Conservation (phyloP, 35 echinoderm and acorn worm species). For the Lytechinus pictus region DNA sequence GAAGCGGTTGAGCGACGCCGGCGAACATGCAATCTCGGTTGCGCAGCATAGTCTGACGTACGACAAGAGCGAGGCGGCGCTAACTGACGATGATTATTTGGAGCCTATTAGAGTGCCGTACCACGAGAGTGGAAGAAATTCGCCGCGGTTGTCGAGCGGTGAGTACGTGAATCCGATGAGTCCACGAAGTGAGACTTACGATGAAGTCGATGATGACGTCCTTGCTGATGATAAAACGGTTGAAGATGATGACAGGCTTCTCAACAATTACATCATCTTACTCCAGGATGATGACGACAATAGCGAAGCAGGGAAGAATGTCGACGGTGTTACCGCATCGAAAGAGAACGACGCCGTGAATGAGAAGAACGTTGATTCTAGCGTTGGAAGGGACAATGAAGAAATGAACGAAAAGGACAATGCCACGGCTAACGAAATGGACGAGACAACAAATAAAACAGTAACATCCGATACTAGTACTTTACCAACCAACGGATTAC, state of each 20-base stretch:
- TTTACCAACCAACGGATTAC: background rate
- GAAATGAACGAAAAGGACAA: background rate
- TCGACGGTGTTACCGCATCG: background rate
- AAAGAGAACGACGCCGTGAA: background rate
- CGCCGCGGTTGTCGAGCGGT: background rate
- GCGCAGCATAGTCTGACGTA: background rate
- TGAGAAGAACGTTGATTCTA: background rate
- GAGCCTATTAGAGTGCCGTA: background rate
- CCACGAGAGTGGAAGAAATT: background rate
- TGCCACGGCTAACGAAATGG: background rate
- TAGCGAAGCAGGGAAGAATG: background rate
- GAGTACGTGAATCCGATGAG: constrained; percentile 17
- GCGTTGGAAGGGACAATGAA: background rate
- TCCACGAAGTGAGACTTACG: background rate
- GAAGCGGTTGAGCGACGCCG: constrained; percentile 11
- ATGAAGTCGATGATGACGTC: background rate
- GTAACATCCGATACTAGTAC: background rate
- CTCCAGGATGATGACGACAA: background rate
- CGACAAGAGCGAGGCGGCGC: background rate
- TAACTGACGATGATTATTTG: background rate
- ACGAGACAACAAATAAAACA: background rate
- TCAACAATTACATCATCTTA: constrained; percentile 22
- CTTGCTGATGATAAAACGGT: background rate
- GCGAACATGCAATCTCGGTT: background rate
- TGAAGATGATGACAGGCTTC: background rate